Evolutionary conservation across 2,797 vertebrate species (phyloP), one percentile per base, ranked within the genome.

Genomic region (Astyanax mexicanus): DNA sequence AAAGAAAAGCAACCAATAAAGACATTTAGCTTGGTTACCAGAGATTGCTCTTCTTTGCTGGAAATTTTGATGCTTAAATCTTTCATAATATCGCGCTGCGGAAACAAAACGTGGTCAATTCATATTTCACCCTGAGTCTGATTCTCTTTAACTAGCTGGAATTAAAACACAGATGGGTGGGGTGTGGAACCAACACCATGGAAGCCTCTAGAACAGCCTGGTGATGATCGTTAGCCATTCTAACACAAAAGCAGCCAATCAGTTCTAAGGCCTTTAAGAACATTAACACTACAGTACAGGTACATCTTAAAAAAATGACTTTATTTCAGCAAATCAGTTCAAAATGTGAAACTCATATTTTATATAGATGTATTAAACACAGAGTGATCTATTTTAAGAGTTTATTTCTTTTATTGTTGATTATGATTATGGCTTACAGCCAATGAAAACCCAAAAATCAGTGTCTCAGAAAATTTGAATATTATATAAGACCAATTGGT

Each of bases 1-100:
- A 89, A 88, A 49, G 21, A 23, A 88, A 91, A 89, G 91, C 89
- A 90, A 92, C 88, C 89, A 85, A 93, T 89, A 92, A 90, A 92
- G 89, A 92, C 89, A 93, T 87, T 90, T 86, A 93, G 73, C 89
- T 88, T 85, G 90, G 89, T 93, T 92, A 94, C 91, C 91, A 92
- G 89, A 92, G 89, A 93, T 89, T 89, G 92, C 86, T 93, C 90
- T 89, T 91, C 86, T 90, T 91, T 89, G 90, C 89, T 91, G 92
- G 86, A 88, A 93, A 92, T 91, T 92, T 89, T 91, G 87, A 91
- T 90, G 90, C 89, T 93, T 92, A 92, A 93, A 92, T 91, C 92
- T 91, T 91, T 93, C 88, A 93, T 92, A 89, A 92, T 93, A 93
- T 91, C 90, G 84, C 87, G 89, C 91, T 93, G 87, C 87, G 85